These are phyloP conservation scores for Pseudomugil tenellus DNA, from an alignment of 2,797 vertebrate species.

Conservation along the genomic window DNA sequence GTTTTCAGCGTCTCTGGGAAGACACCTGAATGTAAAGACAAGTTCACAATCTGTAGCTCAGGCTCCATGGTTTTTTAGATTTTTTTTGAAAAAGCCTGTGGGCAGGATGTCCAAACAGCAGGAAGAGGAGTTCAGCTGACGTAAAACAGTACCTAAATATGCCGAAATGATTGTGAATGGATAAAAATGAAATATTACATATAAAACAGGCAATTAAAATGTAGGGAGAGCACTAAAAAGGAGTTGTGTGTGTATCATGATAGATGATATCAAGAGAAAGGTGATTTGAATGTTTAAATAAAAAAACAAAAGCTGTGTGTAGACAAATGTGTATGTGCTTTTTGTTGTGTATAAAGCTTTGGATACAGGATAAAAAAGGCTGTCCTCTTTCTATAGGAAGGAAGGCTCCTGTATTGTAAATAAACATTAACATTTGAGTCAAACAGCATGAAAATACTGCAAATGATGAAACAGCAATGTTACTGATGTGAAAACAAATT, in stretches of 20 bases:
- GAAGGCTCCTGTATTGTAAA: background rate
- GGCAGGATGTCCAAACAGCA: no score
- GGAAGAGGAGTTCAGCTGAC: no score
- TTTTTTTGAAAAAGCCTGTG: no score
- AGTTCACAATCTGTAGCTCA: no score
- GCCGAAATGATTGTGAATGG: background rate
- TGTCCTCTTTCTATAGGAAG: background rate
- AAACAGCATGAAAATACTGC: background rate
- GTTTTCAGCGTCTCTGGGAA: no score
- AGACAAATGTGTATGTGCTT: background rate
- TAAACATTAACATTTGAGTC: background rate
- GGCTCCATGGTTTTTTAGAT: no score
- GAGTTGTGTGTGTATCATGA: background rate
- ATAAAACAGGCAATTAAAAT: background rate
- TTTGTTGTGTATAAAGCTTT: background rate
- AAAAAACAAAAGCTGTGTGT: background rate
- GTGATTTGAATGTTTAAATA: background rate
- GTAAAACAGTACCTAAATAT: background rate
- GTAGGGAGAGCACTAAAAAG: background rate
- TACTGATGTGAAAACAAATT: constrained; percentile 11
- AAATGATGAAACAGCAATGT: background rate
- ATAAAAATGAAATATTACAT: background rate
- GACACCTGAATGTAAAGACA: no score
- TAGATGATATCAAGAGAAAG: background rate
- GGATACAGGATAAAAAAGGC: background rate